Evolutionary conservation across 2,888 invertebrate genomes (phyloP).

Genomic region (Papilio elwesi): DNA sequence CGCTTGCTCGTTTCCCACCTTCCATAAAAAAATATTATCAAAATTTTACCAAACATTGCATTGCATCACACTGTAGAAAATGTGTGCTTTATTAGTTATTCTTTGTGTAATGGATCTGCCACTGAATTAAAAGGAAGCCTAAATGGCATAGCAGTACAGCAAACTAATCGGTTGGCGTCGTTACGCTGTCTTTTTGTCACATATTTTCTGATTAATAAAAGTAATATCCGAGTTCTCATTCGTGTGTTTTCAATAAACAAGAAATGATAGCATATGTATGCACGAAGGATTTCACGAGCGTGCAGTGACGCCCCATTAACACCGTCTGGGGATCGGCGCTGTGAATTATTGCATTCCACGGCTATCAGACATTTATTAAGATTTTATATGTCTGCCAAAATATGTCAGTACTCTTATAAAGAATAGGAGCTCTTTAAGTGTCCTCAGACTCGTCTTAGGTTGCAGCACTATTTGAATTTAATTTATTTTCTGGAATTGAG

Average conservation of each 20-base stretch:
- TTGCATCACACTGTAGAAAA: no score
- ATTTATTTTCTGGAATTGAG: not conserved
- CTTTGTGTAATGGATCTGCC: no score
- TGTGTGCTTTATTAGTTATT: no score
- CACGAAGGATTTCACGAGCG: constrained; percentile 22
- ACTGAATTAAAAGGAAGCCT: no score
- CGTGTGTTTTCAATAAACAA: constrained; percentile 26
- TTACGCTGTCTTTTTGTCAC: not conserved
- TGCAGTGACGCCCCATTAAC: constrained; percentile 30
- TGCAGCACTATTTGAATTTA: no score
- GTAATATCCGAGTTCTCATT: not conserved
- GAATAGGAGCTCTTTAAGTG: not conserved
- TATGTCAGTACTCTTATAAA: not conserved
- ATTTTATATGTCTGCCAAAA: not conserved
- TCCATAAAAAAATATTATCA: no score
- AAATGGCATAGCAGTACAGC: no score
- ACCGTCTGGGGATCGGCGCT: constrained; percentile 27
- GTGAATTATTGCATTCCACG: constrained; percentile 1
- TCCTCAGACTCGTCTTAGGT: no score
- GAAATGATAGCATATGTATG: constrained; percentile 37
- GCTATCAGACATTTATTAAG: constrained; percentile 15
- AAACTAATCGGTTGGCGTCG: no score
- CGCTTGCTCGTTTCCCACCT: no score
- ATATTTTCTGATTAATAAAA: not conserved
- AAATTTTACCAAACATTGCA: no score